Conservation (phyloP, 1,140 invertebrate species). For the Bombus turneri region DNA sequence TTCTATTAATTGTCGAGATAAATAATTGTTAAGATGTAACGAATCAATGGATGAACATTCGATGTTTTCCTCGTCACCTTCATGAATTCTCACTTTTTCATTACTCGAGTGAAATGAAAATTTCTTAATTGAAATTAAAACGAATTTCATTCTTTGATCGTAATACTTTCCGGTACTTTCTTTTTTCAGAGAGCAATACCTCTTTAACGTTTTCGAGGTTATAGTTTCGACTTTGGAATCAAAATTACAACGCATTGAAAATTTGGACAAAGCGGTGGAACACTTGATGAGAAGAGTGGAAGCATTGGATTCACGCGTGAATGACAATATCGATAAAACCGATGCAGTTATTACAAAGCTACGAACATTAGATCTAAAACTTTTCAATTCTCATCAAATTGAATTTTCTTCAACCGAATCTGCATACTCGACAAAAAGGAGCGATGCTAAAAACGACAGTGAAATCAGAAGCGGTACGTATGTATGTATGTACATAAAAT, state of each 20-base stretch:
- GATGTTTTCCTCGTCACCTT: no score
- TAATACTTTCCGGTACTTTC: neutral
- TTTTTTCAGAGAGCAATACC: conserved; percentile 91
- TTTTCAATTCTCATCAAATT: conserved; percentile 84
- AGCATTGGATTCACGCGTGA: conserved; percentile 89
- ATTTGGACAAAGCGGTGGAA: conserved; percentile 92
- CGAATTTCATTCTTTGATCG: neutral
- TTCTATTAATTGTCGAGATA: no score
- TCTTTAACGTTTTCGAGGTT: conserved; percentile 94
- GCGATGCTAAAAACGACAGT: conserved; percentile 69
- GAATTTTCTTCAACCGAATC: conserved; percentile 67
- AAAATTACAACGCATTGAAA: conserved; percentile 93
- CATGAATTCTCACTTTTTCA: no score
- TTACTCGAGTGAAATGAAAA: no score
- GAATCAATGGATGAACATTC: no score
- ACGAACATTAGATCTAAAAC: conserved; percentile 87
- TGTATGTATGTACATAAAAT: neutral
- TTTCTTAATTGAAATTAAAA: neutral
- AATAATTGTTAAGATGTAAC: no score
- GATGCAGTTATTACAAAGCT: conserved; percentile 90
- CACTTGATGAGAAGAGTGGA: conserved; percentile 92
- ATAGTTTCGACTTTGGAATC: conserved; percentile 93
- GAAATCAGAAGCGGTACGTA: conserved; percentile 64
- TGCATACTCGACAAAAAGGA: conserved; percentile 63
- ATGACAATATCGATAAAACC: conserved; percentile 92